Evolutionary conservation across 2,888 invertebrate genomes (phyloP).

Genomic region (Brachypalpus laphriformis): DNA sequence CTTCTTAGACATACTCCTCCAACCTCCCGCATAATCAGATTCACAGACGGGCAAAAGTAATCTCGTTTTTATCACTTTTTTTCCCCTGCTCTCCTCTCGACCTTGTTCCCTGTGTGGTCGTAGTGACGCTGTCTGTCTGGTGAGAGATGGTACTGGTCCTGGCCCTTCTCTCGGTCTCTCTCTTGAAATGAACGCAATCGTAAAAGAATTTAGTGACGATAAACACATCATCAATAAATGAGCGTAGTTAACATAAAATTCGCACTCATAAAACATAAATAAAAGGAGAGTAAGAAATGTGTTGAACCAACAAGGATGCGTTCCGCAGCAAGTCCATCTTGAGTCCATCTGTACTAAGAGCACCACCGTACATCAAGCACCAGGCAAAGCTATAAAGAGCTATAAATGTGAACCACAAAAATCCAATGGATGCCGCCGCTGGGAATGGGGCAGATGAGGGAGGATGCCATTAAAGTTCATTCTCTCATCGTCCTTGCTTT

Average conservation of each 20-base stretch:
- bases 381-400: conserved; percentile 55
- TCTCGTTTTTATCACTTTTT: conserved; percentile 67
- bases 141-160: not conserved
- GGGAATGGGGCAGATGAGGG: conserved; percentile 16
- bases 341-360: conserved; percentile 59
- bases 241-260: conserved; percentile 74
- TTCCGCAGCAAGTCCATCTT: conserved; percentile 47
- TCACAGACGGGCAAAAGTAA: conserved; percentile 64
- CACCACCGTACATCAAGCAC: conserved; percentile 31
- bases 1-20: conserved; percentile 53
- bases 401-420: conserved; percentile 72
- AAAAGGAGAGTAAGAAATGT: conserved; percentile 40
- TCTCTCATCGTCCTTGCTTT: conserved; percentile 23
- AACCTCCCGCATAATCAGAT: conserved; percentile 51
- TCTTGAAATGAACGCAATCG: conserved; percentile 77
- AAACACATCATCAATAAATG: conserved; percentile 81
- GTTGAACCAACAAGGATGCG: conserved; percentile 51
- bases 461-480: conserved; percentile 67
- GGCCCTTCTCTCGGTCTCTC: conserved; percentile 6
- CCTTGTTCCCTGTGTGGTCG: not conserved
- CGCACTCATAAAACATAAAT: conserved; percentile 73
- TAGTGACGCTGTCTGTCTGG: conserved; percentile 15
- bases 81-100: not conserved
- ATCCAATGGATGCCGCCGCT: conserved; percentile 51
- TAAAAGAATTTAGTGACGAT: conserved; percentile 82